Evolutionary conservation across 1,140 invertebrate genomes (phyloP).

Genomic region (Bombus waltoni): DNA sequence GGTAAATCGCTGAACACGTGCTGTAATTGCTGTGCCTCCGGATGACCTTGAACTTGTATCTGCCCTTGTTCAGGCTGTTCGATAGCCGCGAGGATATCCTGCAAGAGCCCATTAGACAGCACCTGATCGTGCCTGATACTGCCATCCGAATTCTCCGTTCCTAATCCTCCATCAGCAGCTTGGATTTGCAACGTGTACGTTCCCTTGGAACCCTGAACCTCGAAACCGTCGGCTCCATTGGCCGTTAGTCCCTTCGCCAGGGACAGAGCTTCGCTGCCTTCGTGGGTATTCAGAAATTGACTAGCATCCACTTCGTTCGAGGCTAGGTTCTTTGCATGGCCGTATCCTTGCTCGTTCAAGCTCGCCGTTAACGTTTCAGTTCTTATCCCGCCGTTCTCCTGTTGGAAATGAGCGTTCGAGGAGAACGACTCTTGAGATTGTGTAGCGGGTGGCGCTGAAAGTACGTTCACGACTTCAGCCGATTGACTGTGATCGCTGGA

Average conservation of each 20-base stretch:
- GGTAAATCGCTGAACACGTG: constrained; percentile 69
- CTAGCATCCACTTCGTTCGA: constrained; percentile 70
- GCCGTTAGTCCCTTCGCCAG: constrained; percentile 68
- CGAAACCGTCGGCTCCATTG: constrained; percentile 83
- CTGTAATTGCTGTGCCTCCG: constrained; percentile 66
- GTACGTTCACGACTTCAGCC: constrained; percentile 26
- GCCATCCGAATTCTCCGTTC: constrained; percentile 80
- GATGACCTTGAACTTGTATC: constrained; percentile 70
- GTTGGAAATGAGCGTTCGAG: constrained; percentile 24
- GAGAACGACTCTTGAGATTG: constrained; percentile 50
- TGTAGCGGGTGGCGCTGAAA: constrained; percentile 1
- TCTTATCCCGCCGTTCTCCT: constrained; percentile 40
- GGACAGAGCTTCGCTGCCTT: constrained; percentile 72
- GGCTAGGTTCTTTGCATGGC: constrained; percentile 65
- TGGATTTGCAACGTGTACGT: constrained; percentile 90
- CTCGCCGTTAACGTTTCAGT: constrained; percentile 67
- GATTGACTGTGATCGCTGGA: constrained; percentile 26
- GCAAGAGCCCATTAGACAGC: constrained; percentile 89
- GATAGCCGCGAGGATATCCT: constrained; percentile 89
- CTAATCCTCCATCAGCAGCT: constrained; percentile 81
- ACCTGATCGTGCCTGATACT: constrained; percentile 87
- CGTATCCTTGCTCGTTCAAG: constrained; percentile 52
- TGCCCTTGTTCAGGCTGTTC: constrained; percentile 83
- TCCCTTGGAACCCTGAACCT: constrained; percentile 85
- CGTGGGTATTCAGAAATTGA: constrained; percentile 73